Evolutionary conservation across 2,888 invertebrate species (phyloP), one percentile per base, ranked within the genome.

Genomic region (Hanleya hanleyi): DNA sequence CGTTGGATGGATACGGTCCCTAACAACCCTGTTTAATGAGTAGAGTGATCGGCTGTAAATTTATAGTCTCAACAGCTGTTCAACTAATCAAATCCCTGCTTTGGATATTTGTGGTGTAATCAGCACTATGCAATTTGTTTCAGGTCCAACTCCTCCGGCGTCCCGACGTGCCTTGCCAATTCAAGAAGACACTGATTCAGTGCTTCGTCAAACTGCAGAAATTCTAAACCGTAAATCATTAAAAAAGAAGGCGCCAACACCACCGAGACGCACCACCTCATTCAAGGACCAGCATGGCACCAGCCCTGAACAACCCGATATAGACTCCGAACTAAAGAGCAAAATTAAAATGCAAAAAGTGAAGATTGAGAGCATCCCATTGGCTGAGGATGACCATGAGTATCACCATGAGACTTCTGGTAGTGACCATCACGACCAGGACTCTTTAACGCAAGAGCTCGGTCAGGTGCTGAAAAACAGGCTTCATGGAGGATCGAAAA

Each of bases 231-330:
- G 83, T 29, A 85, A 84, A 67, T 80, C 85, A 7, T 77, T 77
- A n/a, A 73, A 77, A 38, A 84, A 83, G 47, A 82, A 84, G 87
- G 97, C 97, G 36, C 98, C 98, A 61, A 96, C 97, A 29, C 98
- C 98, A 75, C 98, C 98, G 38, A 97, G 97, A 91, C 93, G 98
- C 83, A 98, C 98, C 81, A 95, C 95, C 91, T 96, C 96, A 68
- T 96, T 96, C 92, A 84, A 83, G 51, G 86, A 86, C 15, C 81
- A 72, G 51, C 73, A 66, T 36, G 22, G 49, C 33, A 18, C 22
- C 7, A 32, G 35, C 26, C 37, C 69, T 9, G 77, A 75, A 22
- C 67, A 68, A 2, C 70, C 71, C n/a, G 80, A 81, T 35, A 77
- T 84, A 62, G 86, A 87, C 61, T 75, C 80, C 29, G 87, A 87